Base-by-base conservation (phyloP, 2,888 invertebrate genomes). In the Pheosia tremula region DNA sequence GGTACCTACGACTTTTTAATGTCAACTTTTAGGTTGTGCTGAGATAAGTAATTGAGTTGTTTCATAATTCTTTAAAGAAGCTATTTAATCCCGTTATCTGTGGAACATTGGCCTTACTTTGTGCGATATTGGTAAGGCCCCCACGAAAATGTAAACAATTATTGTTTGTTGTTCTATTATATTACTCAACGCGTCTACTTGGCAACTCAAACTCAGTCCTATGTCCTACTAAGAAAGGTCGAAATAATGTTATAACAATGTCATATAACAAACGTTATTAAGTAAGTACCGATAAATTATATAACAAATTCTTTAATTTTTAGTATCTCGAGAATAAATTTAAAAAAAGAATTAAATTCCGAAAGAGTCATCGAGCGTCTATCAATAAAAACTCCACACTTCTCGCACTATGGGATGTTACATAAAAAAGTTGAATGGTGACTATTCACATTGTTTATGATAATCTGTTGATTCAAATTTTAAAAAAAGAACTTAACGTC, bases 101-200 rank as follows among this genome's bases (percentile, higher is more conserved):
- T 3, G 5, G 65, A 57, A 50, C 57, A 43, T 56, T 71, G 68
- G 66, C 77, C 75, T 66, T 64, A 69, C 61, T 61, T 43, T 24
- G 24, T 58, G 56, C 61, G 59, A 45, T 45, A 8, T 4, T 45
- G 10, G 61, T 59, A 73, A 73, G 66, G 74, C 69, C 74, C 78
- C 72, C 74, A 71, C 74, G 57, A 72, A 69, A 79, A 77, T 69
- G 69, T 68, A 70, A 72, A 63, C 65, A 72, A 69, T 59, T 13
- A 59, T 76, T 79, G 75, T 76, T 77, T 68, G 71, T 76, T 62
- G 75, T 82, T 79, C 73, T 68, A 75, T 81, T 78, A 78, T 67
- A 67, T 62, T 63, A 56, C 62, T 56, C 38, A 47, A 63, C 8
- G 66, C 64, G 57, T 71, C 73, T 66, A 49, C 62, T 66, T 62